Base-by-base conservation (phyloP, 2,113 vertebrate species). In the Ceuthmochares aereus region DNA sequence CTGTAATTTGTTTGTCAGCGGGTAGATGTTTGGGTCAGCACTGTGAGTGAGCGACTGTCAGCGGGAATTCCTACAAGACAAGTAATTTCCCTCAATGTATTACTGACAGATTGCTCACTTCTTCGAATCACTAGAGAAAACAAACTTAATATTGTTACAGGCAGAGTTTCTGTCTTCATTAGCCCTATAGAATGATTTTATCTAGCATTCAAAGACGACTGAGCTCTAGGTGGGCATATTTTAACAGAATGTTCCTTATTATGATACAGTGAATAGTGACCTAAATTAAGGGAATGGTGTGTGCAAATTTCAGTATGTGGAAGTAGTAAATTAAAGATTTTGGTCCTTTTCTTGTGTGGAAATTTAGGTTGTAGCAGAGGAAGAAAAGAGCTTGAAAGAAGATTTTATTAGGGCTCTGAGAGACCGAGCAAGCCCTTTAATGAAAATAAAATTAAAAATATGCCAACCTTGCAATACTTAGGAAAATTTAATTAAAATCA, bases 51-150 rank as follows among this genome's bases (percentile, higher is more conserved):
- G 95, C 96, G 96, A 97, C 98, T 99, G 99, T 99, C 99, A 99
- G 98, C 96, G 55, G 97, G 98, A 98, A 98, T 98, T 98, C 98
- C 98, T 98, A 98, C 97, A 98, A 98, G 97, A 98, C 96, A 98
- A 99, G 99, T 99, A 99, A 99, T 99, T 99, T 99, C 98, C 97
- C 98, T 99, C 99, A 98, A 97, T 98, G 98, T 98, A 98, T 98
- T 98, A 98, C 98, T 99, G 99, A 99, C 99, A 99, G 99, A 99
- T 99, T 99, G 99, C 98, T 99, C 98, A 98, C 98, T 98, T 99
- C 98, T 98, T 98, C 97, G 96, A 98, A 98, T 99, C 98, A 98
- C 99, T 97, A 98, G 98, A 98, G 99, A 98, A 98, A 98, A 98
- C 98, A 98, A 97, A 98, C 97, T 98, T 98, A 98, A 99, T 98